Percentiles rank a stretch among this genome's conserved stretches.
Conservation (phyloP, 1,140 invertebrate genomes). For the Stegodyphus mimosarum region DNA sequence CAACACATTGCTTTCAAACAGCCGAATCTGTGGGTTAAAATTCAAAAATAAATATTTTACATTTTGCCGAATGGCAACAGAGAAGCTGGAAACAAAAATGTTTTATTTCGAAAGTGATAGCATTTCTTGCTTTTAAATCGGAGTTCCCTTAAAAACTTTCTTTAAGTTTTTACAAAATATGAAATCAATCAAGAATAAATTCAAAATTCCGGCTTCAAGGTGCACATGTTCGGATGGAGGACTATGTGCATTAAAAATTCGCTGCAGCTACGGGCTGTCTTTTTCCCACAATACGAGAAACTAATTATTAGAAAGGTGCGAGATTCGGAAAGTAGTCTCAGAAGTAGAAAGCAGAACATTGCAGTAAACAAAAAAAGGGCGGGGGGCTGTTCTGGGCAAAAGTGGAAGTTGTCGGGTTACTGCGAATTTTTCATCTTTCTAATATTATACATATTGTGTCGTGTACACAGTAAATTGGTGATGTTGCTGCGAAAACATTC, state of each 20-base stretch:
- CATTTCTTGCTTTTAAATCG: too few relatives aligned
- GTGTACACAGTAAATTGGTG: neutral
- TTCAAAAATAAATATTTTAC: neutral
- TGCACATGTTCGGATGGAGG: too few relatives aligned
- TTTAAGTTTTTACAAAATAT: too few relatives aligned
- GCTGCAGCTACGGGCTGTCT: neutral
- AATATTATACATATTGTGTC: neutral
- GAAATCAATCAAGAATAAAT: too few relatives aligned
- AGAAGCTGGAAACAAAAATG: too few relatives aligned
- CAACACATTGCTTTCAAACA: neutral
- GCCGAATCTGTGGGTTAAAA: neutral
- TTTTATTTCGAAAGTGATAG: too few relatives aligned
- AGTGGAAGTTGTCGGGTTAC: neutral
- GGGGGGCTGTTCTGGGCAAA: neutral
- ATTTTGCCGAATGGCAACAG: too few relatives aligned
- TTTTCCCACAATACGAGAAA: neutral
- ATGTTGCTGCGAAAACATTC: neutral
- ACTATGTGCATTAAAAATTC: neutral
- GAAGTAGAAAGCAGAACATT: neutral
- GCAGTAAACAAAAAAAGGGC: neutral
- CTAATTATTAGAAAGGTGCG: neutral
- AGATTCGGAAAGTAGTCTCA: neutral
- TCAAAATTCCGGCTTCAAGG: too few relatives aligned
- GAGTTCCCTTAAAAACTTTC: too few relatives aligned
- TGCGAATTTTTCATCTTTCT: neutral